Evolutionary conservation across 2,113 vertebrate species (phyloP).

Genomic region (Turdus rufiventris): DNA sequence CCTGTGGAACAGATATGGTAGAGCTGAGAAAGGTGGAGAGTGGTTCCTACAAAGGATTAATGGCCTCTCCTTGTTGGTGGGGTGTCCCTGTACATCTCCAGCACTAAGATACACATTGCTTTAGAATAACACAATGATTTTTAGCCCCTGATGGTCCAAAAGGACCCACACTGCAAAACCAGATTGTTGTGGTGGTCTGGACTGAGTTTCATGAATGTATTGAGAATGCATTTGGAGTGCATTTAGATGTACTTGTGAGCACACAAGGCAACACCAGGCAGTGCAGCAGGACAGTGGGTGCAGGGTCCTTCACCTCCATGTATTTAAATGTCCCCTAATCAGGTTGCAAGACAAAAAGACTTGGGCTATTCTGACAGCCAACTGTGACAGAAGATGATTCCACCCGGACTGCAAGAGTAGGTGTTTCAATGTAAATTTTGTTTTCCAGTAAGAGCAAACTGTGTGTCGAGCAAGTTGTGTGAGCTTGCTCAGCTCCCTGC

Average conservation of each 20-base stretch:
- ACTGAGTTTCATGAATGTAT: not conserved
- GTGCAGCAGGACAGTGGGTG: not conserved
- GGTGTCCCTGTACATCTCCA: not conserved
- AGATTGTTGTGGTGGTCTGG: not conserved
- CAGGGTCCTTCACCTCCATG: accelerated
- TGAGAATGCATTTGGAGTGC: not conserved
- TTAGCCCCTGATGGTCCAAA: not conserved
- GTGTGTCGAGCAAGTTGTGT: not conserved
- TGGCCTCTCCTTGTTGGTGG: not conserved
- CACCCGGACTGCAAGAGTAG: not conserved
- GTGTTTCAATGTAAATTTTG: not conserved
- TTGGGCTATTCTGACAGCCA: not conserved
- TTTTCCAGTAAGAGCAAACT: not conserved
- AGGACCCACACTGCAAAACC: not conserved
- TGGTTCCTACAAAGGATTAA: not conserved
- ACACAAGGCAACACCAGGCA: accelerated
- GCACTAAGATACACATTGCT: not conserved
- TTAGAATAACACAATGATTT: not conserved
- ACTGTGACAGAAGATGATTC: not conserved
- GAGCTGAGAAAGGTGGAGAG: not conserved
- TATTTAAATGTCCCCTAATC: not conserved
- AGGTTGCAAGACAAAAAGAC: not conserved
- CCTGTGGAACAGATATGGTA: not conserved
- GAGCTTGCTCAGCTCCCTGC: not conserved
- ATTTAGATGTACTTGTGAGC: not conserved